Evolutionary conservation across 2,888 invertebrate species (phyloP).

Genomic region (Tetranychus piercei): DNA sequence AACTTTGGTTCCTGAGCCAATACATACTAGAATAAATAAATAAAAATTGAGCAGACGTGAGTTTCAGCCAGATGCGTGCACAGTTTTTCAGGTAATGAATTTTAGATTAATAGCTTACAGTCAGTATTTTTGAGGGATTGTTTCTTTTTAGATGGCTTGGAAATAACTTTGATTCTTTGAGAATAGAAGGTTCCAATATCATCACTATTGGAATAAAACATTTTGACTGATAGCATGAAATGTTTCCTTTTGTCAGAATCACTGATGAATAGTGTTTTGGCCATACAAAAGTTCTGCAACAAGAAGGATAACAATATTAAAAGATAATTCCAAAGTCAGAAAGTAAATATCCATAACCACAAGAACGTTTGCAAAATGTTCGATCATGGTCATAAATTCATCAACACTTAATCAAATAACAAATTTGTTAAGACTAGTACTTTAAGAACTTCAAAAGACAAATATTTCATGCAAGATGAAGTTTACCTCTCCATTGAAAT

Average conservation of each 20-base stretch:
- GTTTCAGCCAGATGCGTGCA: too few species aligned
- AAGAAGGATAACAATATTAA: neutral
- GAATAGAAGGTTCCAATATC: constrained; percentile 97
- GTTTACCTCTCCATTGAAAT: constrained; percentile 67
- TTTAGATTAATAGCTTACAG: constrained; percentile 36
- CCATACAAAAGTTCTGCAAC: constrained; percentile 72
- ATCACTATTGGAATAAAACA: constrained; percentile 96
- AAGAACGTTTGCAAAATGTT: neutral
- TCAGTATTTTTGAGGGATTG: constrained; percentile 98
- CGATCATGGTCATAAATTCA: neutral
- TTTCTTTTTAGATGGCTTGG: constrained; percentile 98
- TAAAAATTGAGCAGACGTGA: too few species aligned
- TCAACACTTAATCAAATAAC: too few species aligned
- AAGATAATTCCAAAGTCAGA: neutral
- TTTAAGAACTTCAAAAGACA: too few species aligned
- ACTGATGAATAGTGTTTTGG: constrained; percentile 94
- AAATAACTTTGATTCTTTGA: constrained; percentile 97
- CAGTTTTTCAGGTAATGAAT: too few species aligned
- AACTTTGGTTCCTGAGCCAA: constrained; percentile 96
- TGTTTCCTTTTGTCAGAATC: constrained; percentile 98
- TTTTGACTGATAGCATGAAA: constrained; percentile 95
- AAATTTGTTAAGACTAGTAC: too few species aligned
- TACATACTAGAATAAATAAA: constrained; percentile 48
- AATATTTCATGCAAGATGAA: too few species aligned
- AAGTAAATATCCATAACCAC: neutral